Percentiles rank a stretch among this genome's conserved stretches.
Evolutionary conservation across 1,140 invertebrate species (phyloP).

Genomic region (Drosophila tani): DNA sequence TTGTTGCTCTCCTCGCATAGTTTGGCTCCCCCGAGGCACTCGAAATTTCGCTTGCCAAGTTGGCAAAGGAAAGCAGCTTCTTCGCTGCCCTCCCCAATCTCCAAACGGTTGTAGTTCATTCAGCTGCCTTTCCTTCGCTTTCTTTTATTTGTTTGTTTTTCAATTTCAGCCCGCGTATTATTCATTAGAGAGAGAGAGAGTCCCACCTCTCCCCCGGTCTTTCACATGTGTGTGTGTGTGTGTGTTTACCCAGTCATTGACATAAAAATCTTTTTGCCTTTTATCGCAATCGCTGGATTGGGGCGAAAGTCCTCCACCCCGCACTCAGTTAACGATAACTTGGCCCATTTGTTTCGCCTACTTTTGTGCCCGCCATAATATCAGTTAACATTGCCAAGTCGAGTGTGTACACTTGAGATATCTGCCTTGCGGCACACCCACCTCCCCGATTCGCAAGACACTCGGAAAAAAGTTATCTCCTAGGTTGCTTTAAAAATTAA

Average conservation of each 20-base stretch:
- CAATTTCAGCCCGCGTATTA: constrained; percentile 70
- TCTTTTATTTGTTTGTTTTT: constrained; percentile 77
- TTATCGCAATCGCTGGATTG: constrained; percentile 63
- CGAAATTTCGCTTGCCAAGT: constrained; percentile 34
- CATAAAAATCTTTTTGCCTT: constrained; percentile 75
- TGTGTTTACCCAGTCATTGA: constrained; percentile 66
- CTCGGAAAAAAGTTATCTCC: background rate
- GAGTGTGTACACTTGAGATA: constrained; percentile 83
- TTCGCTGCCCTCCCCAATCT: too few relatives aligned
- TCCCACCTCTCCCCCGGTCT: background rate
- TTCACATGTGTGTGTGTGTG: constrained; percentile 5
- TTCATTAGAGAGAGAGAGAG: constrained; percentile 61
- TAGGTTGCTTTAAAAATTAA: background rate
- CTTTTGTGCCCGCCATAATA: constrained; percentile 65
- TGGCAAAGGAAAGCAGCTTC: constrained; percentile 27
- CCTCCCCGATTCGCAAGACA: background rate
- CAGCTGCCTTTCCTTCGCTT: constrained; percentile 26
- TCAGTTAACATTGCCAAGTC: constrained; percentile 80
- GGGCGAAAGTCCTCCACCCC: constrained; percentile 7
- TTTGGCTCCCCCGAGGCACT: constrained; percentile 39
- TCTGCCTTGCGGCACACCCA: constrained; percentile 27
- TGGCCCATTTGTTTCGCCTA: constrained; percentile 76
- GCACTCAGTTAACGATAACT: constrained; percentile 58
- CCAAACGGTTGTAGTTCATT: constrained; percentile 5
- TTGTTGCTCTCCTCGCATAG: constrained; percentile 54